Conservation (phyloP, 2,888 invertebrate species). For the Drosophila phalerata region DNA sequence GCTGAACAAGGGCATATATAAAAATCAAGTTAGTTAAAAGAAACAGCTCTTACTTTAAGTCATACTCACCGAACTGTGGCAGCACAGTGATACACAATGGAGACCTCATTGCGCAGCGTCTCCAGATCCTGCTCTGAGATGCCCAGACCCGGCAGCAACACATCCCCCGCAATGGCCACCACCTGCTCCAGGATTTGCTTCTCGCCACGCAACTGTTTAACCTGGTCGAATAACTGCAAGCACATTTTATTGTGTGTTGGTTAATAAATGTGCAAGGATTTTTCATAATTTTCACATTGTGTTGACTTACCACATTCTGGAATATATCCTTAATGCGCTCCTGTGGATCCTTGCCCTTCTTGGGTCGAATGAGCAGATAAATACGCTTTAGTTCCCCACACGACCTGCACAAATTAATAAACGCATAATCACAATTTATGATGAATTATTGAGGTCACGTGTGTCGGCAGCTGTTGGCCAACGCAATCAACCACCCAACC, state of each 20-base stretch:
- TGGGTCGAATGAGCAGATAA: slow-evolving; percentile 93
- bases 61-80: slow-evolving; percentile 88
- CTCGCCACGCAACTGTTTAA: slow-evolving; percentile 89
- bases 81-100: slow-evolving; percentile 94
- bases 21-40: not conserved
- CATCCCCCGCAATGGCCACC: slow-evolving; percentile 90
- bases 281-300: slow-evolving; percentile 28
- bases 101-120: slow-evolving; percentile 89
- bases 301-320: slow-evolving; percentile 90
- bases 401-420: slow-evolving; percentile 86
- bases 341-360: slow-evolving; percentile 93
- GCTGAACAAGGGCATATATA: slow-evolving; percentile 77
- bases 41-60: not conserved
- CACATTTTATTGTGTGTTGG: slow-evolving; percentile 7
- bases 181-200: slow-evolving; percentile 88
- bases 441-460: slow-evolving; percentile 64
- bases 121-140: slow-evolving; percentile 89
- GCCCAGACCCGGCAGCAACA: slow-evolving; percentile 89
- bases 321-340: slow-evolving; percentile 93
- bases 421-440: slow-evolving; percentile 53
- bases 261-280: slow-evolving; percentile 34
- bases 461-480: slow-evolving; percentile 39
- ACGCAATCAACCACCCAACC: slow-evolving; percentile 13
- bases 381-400: slow-evolving; percentile 92
- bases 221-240: slow-evolving; percentile 91